A percentile compares a stretch with the other conserved stretches of the same genome.
phyloP scores from a whole-genome alignment of 2,888 invertebrate genomes.

The Yponomeuta sedellus region DNA sequence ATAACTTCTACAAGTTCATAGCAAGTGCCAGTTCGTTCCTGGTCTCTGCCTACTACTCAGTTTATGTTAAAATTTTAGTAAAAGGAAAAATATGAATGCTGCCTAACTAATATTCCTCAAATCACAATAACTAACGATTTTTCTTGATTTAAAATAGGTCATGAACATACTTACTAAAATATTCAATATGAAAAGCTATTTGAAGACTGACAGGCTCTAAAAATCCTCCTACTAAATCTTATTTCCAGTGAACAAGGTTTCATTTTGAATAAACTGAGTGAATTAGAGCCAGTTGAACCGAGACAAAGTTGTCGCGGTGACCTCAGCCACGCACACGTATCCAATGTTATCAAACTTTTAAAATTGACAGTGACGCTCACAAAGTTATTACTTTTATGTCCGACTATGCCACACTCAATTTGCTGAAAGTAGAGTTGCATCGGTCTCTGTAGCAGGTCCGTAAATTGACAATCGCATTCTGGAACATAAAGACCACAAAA shows the following conservation, averaged over 20 bases:
- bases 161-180: not conserved
- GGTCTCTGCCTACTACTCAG: too few relatives aligned
- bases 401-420: not conserved
- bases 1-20: too few relatives aligned
- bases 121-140: not conserved
- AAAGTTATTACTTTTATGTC: conserved; percentile 5
- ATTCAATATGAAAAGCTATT: not conserved
- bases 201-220: not conserved
- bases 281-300: not conserved
- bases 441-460: not conserved
- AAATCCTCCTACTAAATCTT: not conserved
- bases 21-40: too few relatives aligned
- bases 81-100: too few relatives aligned
- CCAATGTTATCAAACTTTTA: conserved; percentile 8
- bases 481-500: too few relatives aligned
- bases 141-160: not conserved
- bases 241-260: not conserved
- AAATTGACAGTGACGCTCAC: conserved; percentile 6
- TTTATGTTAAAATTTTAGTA: too few relatives aligned
- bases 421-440: not conserved
- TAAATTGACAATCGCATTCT: not conserved
- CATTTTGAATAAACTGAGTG: not conserved
- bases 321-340: not conserved
- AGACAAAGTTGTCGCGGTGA: not conserved
- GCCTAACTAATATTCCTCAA: too few relatives aligned